Base-by-base conservation (phyloP, 2,797 vertebrate genomes). In the Hemitrygon akajei region DNA sequence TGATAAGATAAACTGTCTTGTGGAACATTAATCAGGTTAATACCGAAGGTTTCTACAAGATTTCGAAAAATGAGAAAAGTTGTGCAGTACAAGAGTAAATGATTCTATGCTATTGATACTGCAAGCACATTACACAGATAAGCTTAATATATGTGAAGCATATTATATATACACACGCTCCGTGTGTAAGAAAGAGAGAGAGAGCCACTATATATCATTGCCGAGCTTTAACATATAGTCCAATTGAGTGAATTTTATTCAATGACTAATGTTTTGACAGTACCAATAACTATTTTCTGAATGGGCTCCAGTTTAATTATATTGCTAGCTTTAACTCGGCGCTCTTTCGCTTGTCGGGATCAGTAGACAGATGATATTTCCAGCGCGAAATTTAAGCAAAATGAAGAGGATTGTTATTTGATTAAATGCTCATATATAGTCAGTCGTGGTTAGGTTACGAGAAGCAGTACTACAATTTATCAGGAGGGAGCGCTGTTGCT, bases 401-500 rank as follows among this genome's bases (percentile, higher is more conserved):
- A 63, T 87, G 34, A 27, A 30, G 66, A 63, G n/a, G 30, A 69
- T 86, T 82, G 80, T 25, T 2, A 58, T 84, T 84, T 30, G 27
- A 16, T 89, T 6, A 66, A 20, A 27, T 34, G 30, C 30, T 34
- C 63, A 56, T 16, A 18, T 86, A 30, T 81, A 30, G 14, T 86
- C 10, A 86, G 20, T 7, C 16, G 1, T 20, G 1, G 16, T 34
- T 66, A 18, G 9, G 30, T 89, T 89, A 7, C 2, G 7, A 25
- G 84, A 58, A n/a, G 84, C 14, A 30, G 58, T 87, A 22, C 58
- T 37, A 37, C 86, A 69, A 9, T 34, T 69, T 37, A n/a, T 69
- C 86, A 69, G 86, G 7, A 66, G 86, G 86, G 18, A 20, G 86
- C 86, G 63, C 18, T 89, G 86, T 89, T 89, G 86, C 60, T 69